Conservation (phyloP, 2,113 vertebrate species). For the Pipra filicauda region DNA sequence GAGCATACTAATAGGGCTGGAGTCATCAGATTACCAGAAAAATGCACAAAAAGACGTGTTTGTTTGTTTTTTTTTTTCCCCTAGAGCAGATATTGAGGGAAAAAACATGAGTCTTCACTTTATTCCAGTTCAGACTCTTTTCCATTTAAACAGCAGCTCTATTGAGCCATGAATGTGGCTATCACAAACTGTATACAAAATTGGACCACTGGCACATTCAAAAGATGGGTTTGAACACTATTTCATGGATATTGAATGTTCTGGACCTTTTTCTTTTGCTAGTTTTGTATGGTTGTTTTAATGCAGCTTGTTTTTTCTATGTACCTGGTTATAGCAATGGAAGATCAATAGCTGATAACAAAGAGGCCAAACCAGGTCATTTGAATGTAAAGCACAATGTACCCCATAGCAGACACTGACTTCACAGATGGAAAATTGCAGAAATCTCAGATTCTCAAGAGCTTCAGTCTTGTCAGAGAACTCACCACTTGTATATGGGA, state of each 20-base stretch:
- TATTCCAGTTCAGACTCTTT: background rate
- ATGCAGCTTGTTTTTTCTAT: background rate
- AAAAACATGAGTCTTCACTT: accelerated
- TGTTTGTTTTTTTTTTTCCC: background rate
- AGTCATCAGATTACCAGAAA: background rate
- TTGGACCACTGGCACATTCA: background rate
- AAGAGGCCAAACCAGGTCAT: background rate
- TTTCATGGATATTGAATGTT: background rate
- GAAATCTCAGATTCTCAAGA: background rate
- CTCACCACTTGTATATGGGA: background rate
- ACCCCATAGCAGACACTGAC: background rate
- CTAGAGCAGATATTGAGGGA: background rate
- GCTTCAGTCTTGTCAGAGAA: background rate
- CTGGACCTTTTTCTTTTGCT: background rate
- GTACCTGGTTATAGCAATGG: background rate
- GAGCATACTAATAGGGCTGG: background rate
- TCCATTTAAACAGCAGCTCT: background rate
- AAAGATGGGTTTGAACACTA: background rate
- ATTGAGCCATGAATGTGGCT: accelerated
- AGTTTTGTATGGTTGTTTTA: background rate
- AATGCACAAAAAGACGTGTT: background rate
- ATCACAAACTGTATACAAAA: background rate
- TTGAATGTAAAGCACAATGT: background rate
- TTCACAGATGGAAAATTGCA: background rate
- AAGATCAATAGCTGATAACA: background rate